Conservation (phyloP, 1,140 invertebrate genomes). For the Battus philenor region DNA sequence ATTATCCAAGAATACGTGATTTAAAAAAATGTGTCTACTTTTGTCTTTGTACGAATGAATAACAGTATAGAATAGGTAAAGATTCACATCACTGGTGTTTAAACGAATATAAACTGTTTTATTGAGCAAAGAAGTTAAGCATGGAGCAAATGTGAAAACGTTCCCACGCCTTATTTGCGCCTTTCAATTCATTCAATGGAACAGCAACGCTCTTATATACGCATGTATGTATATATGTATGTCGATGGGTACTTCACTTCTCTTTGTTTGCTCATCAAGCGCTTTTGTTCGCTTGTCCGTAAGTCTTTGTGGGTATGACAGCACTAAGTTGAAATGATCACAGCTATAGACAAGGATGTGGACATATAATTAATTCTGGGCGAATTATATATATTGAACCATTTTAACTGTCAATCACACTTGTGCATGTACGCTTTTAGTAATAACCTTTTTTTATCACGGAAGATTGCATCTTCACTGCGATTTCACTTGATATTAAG, state of each 20-base stretch:
- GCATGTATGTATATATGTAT: constrained; percentile 19
- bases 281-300: constrained; percentile 44
- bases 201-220: constrained; percentile 20
- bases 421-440: too few species aligned
- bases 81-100: constrained; percentile 30
- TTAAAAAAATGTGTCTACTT: too few species aligned
- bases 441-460: too few species aligned
- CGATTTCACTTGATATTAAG: too few species aligned
- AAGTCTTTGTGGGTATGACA: constrained; percentile 17
- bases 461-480: too few species aligned
- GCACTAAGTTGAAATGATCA: too few species aligned
- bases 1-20: too few species aligned
- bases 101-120: constrained; percentile 35
- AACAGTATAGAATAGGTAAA: constrained; percentile 28
- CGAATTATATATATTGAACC: too few species aligned
- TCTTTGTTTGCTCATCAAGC: constrained; percentile 30
- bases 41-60: constrained; percentile 1
- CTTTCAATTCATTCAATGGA: constrained; percentile 41
- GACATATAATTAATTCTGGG: constrained; percentile 3
- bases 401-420: too few species aligned
- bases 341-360: background rate
- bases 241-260: constrained; percentile 16
- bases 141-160: constrained; percentile 27
- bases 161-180: constrained; percentile 50
- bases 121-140: constrained; percentile 18